Percentiles rank a stretch among this genome's conserved stretches.
phyloP scores from a whole-genome alignment of 2,797 vertebrate species.

The Rachycentron canadum region DNA sequence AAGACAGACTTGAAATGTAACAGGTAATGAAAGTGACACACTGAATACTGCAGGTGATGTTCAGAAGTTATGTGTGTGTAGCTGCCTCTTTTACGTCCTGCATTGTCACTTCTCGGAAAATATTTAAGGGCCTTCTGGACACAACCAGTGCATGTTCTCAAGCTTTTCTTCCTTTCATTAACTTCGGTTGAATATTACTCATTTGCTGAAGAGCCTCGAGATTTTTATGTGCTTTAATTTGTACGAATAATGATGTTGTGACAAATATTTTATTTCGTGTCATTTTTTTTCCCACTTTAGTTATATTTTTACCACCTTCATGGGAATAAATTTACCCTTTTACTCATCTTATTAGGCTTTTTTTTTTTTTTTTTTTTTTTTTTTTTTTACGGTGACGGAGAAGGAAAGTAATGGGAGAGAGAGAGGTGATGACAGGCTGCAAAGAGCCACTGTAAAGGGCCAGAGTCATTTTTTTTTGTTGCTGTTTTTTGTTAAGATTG shows the following conservation, averaged over 20 bases:
- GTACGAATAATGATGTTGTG: too few relatives aligned
- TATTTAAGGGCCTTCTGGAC: background rate
- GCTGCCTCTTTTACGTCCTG: background rate
- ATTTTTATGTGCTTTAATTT: background rate
- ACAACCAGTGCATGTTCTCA: background rate
- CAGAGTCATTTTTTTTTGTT: too few relatives aligned
- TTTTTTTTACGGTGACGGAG: too few relatives aligned
- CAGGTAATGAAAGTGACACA: slow-evolving; percentile 5
- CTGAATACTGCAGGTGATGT: slow-evolving; percentile 9
- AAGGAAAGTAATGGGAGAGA: too few relatives aligned
- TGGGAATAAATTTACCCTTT: background rate
- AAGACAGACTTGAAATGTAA: slow-evolving; percentile 14
- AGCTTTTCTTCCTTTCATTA: slow-evolving; percentile 12
- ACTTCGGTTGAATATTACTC: slow-evolving; percentile 12
- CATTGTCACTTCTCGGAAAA: background rate
- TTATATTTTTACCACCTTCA: background rate
- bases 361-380: background rate
- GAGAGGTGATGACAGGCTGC: too few relatives aligned
- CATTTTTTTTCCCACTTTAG: background rate
- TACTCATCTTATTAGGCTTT: too few relatives aligned
- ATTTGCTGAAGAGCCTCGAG: background rate
- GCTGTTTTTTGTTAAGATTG: too few relatives aligned
- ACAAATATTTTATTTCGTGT: background rate
- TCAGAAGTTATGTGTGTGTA: background rate
- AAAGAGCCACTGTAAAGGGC: too few relatives aligned